A percentile compares a stretch with the other conserved stretches of the same genome.
Conservation (phyloP, 2,113 vertebrate species). For the Corynorhinus townsendii region DNA sequence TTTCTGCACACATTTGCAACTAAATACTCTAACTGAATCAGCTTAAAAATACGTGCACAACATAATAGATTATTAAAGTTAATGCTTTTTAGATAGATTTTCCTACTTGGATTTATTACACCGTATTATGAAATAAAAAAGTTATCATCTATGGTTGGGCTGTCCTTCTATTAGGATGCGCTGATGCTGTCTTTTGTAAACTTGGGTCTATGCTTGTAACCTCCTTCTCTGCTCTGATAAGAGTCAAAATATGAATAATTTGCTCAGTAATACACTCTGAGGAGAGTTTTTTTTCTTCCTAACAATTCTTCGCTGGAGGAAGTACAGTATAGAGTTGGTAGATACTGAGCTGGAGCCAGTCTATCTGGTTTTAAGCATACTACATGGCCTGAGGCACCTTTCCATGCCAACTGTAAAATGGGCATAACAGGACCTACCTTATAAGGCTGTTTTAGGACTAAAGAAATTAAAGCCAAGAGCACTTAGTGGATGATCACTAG, state of each 20-base stretch:
- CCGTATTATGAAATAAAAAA: conserved; percentile 11
- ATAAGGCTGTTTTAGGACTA: not conserved
- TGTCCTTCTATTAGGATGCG: conserved; percentile 18
- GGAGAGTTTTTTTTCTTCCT: not conserved
- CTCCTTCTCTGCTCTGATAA: conserved; percentile 21
- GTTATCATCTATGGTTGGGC: not conserved
- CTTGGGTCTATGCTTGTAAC: conserved; percentile 31
- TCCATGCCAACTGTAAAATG: not conserved
- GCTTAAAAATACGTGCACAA: not conserved
- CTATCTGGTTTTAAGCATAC: not conserved
- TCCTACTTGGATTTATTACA: not conserved
- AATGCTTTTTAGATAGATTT: not conserved
- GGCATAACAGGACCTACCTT: not conserved
- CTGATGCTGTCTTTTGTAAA: conserved; percentile 29
- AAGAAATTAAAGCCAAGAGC: not conserved
- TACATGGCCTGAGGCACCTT: not conserved
- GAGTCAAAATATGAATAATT: conserved; percentile 52
- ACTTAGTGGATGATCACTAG: not conserved
- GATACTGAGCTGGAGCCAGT: not conserved
- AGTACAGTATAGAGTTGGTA: not conserved
- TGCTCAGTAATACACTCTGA: conserved; percentile 54
- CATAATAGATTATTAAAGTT: not conserved
- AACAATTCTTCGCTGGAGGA: not conserved
- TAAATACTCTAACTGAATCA: not conserved
- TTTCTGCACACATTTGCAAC: not conserved